Evolutionary conservation across 2,797 vertebrate genomes (phyloP).

Genomic region (Xerus rutilus): DNA sequence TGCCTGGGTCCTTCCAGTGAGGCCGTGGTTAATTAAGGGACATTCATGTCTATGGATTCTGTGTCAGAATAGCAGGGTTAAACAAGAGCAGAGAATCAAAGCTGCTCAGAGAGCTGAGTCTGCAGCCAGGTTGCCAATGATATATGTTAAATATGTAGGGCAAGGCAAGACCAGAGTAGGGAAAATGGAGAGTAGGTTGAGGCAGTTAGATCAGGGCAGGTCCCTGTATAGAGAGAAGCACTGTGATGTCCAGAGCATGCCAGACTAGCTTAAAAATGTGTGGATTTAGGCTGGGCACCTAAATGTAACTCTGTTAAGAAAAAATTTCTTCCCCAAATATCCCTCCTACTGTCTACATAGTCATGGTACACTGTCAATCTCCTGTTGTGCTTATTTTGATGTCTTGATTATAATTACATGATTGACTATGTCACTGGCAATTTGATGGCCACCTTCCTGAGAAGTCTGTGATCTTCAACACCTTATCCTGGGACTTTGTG

Average conservation of each 20-base stretch:
- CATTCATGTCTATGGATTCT: background rate
- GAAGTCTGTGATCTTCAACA: background rate
- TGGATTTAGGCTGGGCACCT: background rate
- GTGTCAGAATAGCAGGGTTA: background rate
- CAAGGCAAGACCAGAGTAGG: background rate
- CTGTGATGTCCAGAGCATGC: background rate
- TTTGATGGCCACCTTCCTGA: background rate
- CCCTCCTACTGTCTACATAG: background rate
- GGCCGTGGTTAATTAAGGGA: background rate
- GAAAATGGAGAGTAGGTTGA: background rate
- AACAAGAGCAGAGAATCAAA: background rate
- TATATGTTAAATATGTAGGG: background rate
- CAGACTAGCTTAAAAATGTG: background rate
- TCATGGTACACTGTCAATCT: background rate
- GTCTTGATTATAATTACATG: background rate
- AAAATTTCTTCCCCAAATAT: background rate
- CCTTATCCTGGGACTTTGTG: background rate
- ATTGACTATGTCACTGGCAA: slow-evolving; percentile 4
- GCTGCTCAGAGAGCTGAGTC: background rate
- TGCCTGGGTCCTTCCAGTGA: background rate
- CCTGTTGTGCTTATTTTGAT: background rate
- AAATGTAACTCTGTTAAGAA: slow-evolving; percentile 41
- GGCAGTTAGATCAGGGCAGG: background rate
- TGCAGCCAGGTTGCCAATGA: background rate
- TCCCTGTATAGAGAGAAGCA: background rate